Base-by-base conservation (phyloP, 2,797 vertebrate species). In the Pagetopsis macropterus region DNA sequence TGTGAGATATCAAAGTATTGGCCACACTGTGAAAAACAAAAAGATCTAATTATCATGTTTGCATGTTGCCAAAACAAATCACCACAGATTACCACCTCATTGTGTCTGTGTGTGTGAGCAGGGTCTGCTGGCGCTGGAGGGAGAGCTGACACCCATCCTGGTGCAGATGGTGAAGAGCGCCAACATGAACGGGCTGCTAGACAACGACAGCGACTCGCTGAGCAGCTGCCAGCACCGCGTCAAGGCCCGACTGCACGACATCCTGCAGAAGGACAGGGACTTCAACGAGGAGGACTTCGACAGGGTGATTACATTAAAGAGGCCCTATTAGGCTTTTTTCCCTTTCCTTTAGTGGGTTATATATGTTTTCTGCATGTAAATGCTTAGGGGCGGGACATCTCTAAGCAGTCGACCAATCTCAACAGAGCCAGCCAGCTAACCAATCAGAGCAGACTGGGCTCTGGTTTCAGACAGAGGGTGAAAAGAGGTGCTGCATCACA, bases 151-250 rank as follows among this genome's bases (percentile, higher is more conserved):
- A 0, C 98, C 98, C 65, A 99, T 99, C 91, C 92, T 99, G 89
- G 98, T 99, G 68, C 97, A 99, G 93, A 99, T 99, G 98, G 98
- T 99, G 75, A 99, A 99, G 91, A 99, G 98, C 31, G 98, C 98
- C 88, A 99, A 99, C 89, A 99, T 99, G 98, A 99, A 99, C 0
- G 98, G 98, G 17, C 95, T 99, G 48, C 94, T 99, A 88, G 98
- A 99, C 90, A 99, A 96, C 2, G 97, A 99, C 87, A 95, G 97
- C 0, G 97, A 99, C 85, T 98, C 98, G 0, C 92, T 99, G 68
- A 98, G 96, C 88, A 95, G 97, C 92, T 99, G 97, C 79, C 98
- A 99, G 83, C 97, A 97, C 86, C 95, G 95, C 1, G 98, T 99
- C 69, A 99, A 99, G 84, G 97, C 96, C 3, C 92, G 95, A 1